These are phyloP conservation scores for Tenebrosternarchus preto DNA, from an alignment of 2,113 vertebrate genomes.

Conservation along the genomic window DNA sequence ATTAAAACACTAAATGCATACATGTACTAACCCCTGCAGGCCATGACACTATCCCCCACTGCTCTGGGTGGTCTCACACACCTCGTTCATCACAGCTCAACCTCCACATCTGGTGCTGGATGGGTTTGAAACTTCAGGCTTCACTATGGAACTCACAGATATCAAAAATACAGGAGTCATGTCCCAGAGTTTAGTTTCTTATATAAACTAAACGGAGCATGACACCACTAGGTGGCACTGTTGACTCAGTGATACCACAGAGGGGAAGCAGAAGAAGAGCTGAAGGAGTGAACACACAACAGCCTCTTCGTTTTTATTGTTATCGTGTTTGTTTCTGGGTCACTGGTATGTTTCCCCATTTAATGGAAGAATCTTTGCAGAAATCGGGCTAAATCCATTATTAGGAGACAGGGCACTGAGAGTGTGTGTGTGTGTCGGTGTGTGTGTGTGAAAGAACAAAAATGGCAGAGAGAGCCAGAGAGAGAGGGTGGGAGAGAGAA, in stretches of 20 bases:
- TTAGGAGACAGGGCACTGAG: conserved; percentile 30
- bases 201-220: not conserved
- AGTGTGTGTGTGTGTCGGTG: conserved; percentile 1
- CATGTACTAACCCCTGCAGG: no score
- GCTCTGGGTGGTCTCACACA: no score
- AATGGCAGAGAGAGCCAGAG: not conserved
- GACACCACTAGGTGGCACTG: conserved; percentile 66
- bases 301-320: conserved; percentile 67
- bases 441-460: no score
- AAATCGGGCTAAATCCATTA: conserved; percentile 50
- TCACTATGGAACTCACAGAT: not conserved
- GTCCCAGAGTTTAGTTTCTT: not conserved
- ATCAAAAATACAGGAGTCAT: not conserved
- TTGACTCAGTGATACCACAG: conserved; percentile 50
- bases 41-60: no score
- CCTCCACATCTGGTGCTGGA: no score
- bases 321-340: conserved; percentile 61
- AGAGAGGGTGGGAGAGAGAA: not conserved
- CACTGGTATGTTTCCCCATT: conserved; percentile 42
- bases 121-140: no score
- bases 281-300: conserved; percentile 52
- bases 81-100: no score
- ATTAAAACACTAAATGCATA: no score
- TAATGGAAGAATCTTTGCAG: conserved; percentile 48
- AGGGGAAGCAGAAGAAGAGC: not conserved